Evolutionary conservation across 2,113 vertebrate genomes (phyloP).

Genomic region (Brachionichthys hirsutus): DNA sequence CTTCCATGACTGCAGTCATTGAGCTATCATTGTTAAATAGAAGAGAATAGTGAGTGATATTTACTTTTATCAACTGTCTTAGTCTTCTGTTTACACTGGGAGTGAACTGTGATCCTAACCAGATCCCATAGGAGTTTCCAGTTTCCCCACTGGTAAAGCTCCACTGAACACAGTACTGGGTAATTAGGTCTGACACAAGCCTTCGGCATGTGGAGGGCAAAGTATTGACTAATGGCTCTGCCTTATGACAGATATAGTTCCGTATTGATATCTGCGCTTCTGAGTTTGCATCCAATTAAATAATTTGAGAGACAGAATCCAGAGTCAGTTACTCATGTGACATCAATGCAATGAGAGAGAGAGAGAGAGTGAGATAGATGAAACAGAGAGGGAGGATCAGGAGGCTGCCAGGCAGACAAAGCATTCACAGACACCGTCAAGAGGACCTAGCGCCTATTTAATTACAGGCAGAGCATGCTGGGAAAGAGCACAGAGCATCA

Average conservation of each 20-base stretch:
- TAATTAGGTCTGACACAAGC: slow-evolving; percentile 73
- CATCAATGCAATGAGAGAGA: slow-evolving; percentile 50
- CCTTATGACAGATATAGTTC: slow-evolving; percentile 75
- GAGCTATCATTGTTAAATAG: slow-evolving; percentile 52
- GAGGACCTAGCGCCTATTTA: slow-evolving; percentile 68
- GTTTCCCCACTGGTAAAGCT: slow-evolving; percentile 65
- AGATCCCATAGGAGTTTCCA: slow-evolving; percentile 70
- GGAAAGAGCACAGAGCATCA: slow-evolving; percentile 62
- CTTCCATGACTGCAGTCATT: slow-evolving; percentile 45
- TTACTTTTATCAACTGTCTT: slow-evolving; percentile 67
- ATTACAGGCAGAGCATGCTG: slow-evolving; percentile 71
- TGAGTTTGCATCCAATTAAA: slow-evolving; percentile 80
- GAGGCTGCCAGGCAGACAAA: slow-evolving; percentile 59
- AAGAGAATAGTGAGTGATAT: slow-evolving; percentile 58
- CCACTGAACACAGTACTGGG: slow-evolving; percentile 73
- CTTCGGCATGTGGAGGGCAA: slow-evolving; percentile 60
- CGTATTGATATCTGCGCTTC: slow-evolving; percentile 71
- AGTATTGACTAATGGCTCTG: slow-evolving; percentile 72
- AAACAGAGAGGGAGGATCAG: slow-evolving; percentile 29
- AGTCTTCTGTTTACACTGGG: slow-evolving; percentile 58
- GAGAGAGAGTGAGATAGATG: slow-evolving; percentile 14
- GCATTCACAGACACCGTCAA: slow-evolving; percentile 65
- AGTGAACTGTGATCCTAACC: slow-evolving; percentile 72
- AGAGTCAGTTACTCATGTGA: slow-evolving; percentile 71
- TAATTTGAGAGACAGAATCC: slow-evolving; percentile 75